Percentiles rank a stretch among this genome's conserved stretches.
phyloP scores from a whole-genome alignment of 1,140 invertebrate species.

The Phenacoccus solenopsis region DNA sequence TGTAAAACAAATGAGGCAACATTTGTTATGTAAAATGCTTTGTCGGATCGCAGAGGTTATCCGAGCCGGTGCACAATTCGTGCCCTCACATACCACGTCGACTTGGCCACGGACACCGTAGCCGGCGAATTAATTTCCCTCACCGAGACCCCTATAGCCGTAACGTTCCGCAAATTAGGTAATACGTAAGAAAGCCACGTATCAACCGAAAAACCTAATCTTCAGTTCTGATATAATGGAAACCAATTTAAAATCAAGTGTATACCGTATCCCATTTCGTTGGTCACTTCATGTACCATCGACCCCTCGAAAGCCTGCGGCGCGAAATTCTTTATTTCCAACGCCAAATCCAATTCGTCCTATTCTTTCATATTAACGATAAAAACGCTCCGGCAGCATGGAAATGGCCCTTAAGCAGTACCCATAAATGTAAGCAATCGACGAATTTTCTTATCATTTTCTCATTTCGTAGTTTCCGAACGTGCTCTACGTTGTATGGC shows the following conservation, averaged over 20 bases:
- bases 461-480: background rate
- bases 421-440: conserved; percentile 6
- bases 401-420: conserved; percentile 10
- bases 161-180: background rate
- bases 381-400: background rate
- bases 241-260: conserved; percentile 9
- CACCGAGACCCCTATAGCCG: background rate
- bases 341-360: conserved; percentile 15
- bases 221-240: conserved; percentile 13
- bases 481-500: background rate
- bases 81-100: background rate
- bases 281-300: background rate
- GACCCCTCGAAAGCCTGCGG: background rate
- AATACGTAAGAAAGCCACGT: conserved; percentile 12
- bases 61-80: background rate
- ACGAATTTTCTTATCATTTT: conserved; percentile 16
- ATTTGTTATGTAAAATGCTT: background rate
- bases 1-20: conserved; percentile 1
- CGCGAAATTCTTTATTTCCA: conserved; percentile 1
- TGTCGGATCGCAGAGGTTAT: background rate
- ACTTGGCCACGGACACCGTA: background rate
- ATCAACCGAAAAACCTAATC: conserved; percentile 5
- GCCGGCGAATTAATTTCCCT: background rate
- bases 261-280: background rate
- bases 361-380: conserved; percentile 16